Percentiles rank a stretch among this genome's conserved stretches.
phyloP scores from a whole-genome alignment of 2,888 invertebrate genomes.

The Phengaris alcon region DNA sequence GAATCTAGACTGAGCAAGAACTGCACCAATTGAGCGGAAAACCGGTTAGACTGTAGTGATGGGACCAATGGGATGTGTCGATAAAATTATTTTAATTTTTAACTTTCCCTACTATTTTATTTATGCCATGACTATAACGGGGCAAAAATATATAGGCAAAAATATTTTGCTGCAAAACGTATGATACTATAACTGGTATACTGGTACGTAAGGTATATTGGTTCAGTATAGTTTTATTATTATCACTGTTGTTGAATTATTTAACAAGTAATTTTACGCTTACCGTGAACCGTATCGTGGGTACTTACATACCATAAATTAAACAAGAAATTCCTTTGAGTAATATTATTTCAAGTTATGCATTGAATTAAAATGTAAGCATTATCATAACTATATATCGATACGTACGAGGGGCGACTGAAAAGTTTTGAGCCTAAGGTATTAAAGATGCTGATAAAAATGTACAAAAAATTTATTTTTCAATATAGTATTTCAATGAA shows the following conservation, averaged over 20 bases:
- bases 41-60: not conserved
- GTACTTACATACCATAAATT: not conserved
- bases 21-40: constrained; percentile 15
- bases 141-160: too few relatives aligned
- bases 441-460: too few relatives aligned
- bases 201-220: too few relatives aligned
- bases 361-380: not conserved
- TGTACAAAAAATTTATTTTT: too few relatives aligned
- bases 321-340: not conserved
- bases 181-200: too few relatives aligned
- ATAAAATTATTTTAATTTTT: not conserved
- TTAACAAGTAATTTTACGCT: constrained; percentile 6
- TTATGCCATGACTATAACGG: too few relatives aligned
- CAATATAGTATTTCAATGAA: too few relatives aligned
- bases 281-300: constrained; percentile 1
- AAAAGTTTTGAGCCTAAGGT: too few relatives aligned
- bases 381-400: not conserved
- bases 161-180: too few relatives aligned
- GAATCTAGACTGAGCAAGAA: not conserved
- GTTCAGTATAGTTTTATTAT: too few relatives aligned
- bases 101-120: too few relatives aligned
- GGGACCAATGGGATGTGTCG: not conserved
- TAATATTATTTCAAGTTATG: not conserved
- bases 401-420: too few relatives aligned
- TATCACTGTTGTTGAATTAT: not conserved